Percentiles rank a stretch among this genome's conserved stretches.
Evolutionary conservation across 2,888 invertebrate genomes (phyloP).

Genomic region (Bellardia pandia): DNA sequence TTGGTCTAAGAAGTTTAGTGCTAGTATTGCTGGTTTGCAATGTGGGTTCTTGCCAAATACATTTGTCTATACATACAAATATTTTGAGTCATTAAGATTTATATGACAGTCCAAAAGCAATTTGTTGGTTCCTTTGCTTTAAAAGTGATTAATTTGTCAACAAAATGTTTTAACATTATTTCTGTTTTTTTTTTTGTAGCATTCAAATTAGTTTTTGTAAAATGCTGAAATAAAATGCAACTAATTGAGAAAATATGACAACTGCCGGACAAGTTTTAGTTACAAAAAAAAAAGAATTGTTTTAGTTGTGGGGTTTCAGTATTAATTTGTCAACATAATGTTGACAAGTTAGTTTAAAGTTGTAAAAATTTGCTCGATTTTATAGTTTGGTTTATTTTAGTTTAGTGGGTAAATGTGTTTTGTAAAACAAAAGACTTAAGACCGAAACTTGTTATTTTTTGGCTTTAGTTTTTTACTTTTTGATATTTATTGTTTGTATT

Average conservation of each 20-base stretch:
- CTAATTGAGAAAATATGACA: constrained; percentile 48
- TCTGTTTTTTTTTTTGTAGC: not conserved
- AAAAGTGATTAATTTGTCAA: constrained; percentile 72
- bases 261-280: constrained; percentile 47
- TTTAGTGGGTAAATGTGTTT: not conserved
- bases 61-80: not conserved
- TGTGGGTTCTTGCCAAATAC: constrained; percentile 49
- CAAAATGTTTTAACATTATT: constrained; percentile 54
- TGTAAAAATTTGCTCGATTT: constrained; percentile 16
- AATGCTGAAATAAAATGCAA: constrained; percentile 56
- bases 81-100: constrained; percentile 69
- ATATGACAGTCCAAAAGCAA: constrained; percentile 68
- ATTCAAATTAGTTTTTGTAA: constrained; percentile 61
- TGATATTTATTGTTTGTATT: not conserved
- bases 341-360: constrained; percentile 50
- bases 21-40: not conserved
- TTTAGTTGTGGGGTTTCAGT: constrained; percentile 6
- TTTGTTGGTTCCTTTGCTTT: constrained; percentile 63
- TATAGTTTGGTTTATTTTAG: constrained; percentile 11
- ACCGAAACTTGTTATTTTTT: constrained; percentile 16
- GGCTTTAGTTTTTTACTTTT: constrained; percentile 12
- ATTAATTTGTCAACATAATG: constrained; percentile 57
- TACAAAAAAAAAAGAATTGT: constrained; percentile 5
- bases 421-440: constrained; percentile 32
- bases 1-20: constrained; percentile 23